phyloP scores from a whole-genome alignment of 2,888 invertebrate species.

The Thalpophila matura region DNA sequence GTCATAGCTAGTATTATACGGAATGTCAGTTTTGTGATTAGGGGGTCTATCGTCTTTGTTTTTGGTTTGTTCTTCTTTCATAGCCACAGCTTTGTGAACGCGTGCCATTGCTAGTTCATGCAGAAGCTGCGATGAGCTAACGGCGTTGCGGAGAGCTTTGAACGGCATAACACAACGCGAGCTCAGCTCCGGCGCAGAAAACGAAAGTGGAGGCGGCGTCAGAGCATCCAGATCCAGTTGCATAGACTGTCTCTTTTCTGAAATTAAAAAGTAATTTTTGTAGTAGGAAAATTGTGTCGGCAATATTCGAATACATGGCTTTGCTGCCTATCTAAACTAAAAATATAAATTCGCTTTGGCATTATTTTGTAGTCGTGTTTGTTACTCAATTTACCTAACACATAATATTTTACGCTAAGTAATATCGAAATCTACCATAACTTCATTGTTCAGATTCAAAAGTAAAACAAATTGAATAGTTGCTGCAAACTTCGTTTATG shows the following conservation, averaged over 20 bases:
- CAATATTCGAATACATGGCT: not conserved
- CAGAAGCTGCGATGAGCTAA: conserved; percentile 95
- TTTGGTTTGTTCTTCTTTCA: conserved; percentile 92
- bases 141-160: conserved; percentile 93
- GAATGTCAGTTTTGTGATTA: conserved; percentile 80
- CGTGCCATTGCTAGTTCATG: conserved; percentile 96
- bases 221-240: conserved; percentile 92
- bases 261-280: conserved; percentile 55
- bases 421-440: not conserved
- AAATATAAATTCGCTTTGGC: conserved; percentile 27
- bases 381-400: not conserved
- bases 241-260: conserved; percentile 90
- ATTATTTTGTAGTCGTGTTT: not conserved
- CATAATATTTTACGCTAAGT: not conserved
- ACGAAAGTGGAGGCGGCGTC: conserved; percentile 94
- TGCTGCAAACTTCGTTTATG: conserved; percentile 33
- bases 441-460: conserved; percentile 14
- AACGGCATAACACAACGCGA: conserved; percentile 85
- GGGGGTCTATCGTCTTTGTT: conserved; percentile 68
- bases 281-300: not conserved
- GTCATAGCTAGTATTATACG: conserved; percentile 71
- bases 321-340: not conserved
- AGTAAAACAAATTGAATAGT: conserved; percentile 22
- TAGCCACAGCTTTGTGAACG: conserved; percentile 94
- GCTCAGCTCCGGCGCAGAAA: conserved; percentile 95